phyloP scores from a whole-genome alignment of 2,888 invertebrate species.

The Laspeyria flexula region DNA sequence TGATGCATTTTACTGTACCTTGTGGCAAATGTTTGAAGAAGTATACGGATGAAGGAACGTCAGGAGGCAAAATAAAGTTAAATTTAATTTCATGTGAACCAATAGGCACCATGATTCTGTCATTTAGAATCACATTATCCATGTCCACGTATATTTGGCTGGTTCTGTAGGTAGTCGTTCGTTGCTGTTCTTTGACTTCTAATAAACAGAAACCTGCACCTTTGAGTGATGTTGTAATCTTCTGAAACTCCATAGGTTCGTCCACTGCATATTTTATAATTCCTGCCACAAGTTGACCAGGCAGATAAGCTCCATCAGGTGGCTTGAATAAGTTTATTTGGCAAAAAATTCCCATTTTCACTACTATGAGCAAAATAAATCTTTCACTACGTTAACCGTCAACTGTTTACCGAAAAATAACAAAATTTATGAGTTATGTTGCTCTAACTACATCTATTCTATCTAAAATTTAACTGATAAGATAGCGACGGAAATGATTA shows the following conservation, averaged over 20 bases:
- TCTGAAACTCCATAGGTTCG: conserved; percentile 45
- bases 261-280: conserved; percentile 53
- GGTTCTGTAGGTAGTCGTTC: background rate
- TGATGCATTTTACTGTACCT: conserved; percentile 37
- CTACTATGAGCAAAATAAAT: background rate
- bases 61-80: conserved; percentile 46
- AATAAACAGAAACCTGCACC: background rate
- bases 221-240: conserved; percentile 1
- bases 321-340: conserved; percentile 50
- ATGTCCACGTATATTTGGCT: background rate
- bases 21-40: conserved; percentile 18
- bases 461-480: too few relatives aligned
- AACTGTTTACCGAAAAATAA: too few relatives aligned
- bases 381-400: too few relatives aligned
- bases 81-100: conserved; percentile 49
- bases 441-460: too few relatives aligned
- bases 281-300: conserved; percentile 48
- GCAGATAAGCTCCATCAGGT: conserved; percentile 38
- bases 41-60: conserved; percentile 46
- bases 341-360: conserved; percentile 20
- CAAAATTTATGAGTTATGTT: too few relatives aligned
- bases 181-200: background rate
- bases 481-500: too few relatives aligned
- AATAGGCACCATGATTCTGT: background rate
- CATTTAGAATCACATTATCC: conserved; percentile 1